These are phyloP conservation scores for Naja naja DNA, from an alignment of 2,113 vertebrate species.

Conservation along the genomic window DNA sequence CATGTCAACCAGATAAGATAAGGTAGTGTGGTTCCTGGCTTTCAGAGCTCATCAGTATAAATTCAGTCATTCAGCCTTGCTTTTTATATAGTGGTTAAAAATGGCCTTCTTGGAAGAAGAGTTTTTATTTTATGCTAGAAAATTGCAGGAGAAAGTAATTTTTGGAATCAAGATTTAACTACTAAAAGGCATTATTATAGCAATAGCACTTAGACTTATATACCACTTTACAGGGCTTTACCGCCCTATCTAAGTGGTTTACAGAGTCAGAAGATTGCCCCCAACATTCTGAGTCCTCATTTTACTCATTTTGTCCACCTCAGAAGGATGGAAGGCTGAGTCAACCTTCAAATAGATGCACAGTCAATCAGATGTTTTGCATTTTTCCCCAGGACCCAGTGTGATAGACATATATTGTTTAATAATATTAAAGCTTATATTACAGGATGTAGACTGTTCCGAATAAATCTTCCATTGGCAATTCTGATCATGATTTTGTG, in stretches of 20 bases:
- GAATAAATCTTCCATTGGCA: neutral
- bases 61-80: neutral
- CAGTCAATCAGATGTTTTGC: neutral
- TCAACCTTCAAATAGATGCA: neutral
- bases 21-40: neutral
- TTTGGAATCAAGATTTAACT: neutral
- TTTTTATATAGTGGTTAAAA: neutral
- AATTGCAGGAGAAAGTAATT: neutral
- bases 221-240: too few species aligned
- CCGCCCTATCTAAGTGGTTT: too few species aligned
- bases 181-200: neutral
- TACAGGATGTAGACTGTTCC: neutral
- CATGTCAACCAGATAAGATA: conserved; percentile 23
- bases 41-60: neutral
- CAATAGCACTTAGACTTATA: too few species aligned
- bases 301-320: too few species aligned
- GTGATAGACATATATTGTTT: neutral
- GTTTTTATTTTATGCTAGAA: neutral
- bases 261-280: too few species aligned
- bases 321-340: too few species aligned
- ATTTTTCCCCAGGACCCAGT: neutral
- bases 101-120: neutral
- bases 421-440: neutral
- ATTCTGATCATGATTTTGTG: neutral
- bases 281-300: too few species aligned